These are phyloP conservation scores for Notiomystis cincta DNA, from an alignment of 2,113 vertebrate genomes.

Conservation along the genomic window DNA sequence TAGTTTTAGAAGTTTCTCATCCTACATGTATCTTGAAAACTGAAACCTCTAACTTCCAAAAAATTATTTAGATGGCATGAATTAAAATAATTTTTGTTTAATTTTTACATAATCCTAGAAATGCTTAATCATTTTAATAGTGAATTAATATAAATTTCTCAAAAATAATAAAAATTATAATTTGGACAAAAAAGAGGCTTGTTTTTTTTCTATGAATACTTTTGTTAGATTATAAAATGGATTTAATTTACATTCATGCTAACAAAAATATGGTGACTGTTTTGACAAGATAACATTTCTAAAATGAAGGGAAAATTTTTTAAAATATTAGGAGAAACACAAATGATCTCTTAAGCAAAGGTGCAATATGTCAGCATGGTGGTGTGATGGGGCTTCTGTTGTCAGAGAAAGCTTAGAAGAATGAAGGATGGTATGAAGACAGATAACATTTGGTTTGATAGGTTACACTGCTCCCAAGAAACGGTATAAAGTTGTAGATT, in stretches of 20 bases:
- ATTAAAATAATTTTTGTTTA: neutral
- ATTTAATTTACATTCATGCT: neutral
- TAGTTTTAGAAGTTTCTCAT: neutral
- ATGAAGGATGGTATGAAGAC: neutral
- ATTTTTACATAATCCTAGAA: neutral
- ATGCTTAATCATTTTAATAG: neutral
- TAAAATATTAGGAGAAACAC: neutral
- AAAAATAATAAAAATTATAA: neutral
- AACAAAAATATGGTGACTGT: neutral
- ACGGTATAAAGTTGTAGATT: neutral
- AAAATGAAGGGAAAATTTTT: neutral
- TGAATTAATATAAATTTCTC: neutral
- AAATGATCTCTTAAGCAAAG: neutral
- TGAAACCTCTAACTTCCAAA: neutral
- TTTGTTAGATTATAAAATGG: neutral
- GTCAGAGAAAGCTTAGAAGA: neutral
- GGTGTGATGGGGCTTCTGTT: neutral
- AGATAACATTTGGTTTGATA: neutral
- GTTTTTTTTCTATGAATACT: neutral
- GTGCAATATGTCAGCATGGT: neutral
- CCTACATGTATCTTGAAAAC: neutral
- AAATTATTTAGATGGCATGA: neutral
- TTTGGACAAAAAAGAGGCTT: accelerated
- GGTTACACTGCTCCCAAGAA: neutral
- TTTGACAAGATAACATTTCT: neutral